Base-by-base conservation (phyloP, 37 sponge, comb jelly and placozoan species). In the Bolinopsis microptera region DNA sequence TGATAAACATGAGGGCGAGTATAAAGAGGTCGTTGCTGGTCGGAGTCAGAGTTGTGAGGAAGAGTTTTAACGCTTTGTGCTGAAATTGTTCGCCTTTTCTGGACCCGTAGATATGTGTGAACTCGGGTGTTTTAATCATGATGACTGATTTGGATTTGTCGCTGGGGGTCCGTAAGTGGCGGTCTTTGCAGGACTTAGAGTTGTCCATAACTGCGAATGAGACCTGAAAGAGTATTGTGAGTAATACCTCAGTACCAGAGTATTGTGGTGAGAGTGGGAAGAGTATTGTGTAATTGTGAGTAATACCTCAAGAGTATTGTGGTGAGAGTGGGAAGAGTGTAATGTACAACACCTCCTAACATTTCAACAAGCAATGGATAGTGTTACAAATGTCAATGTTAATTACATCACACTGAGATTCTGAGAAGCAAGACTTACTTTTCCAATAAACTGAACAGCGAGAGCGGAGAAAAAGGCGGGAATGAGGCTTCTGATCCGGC, bases 1-100 rank as follows among this genome's bases (percentile, higher is more conserved):
- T 86, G 90, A 86, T 86, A 61, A 86, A 41, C 90, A 86, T 86
- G 67, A 86, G 90, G 28, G 90, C 90, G 8, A 86, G 90, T 25
- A 86, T 41, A 24, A 86, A 86, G 67, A 86, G 90, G 61, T 86
- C 90, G 67, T 86, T 86, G 26, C 36, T 86, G 41, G 90, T 86
- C 27, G 90, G 90, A 3, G 90, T 86, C 21, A 86, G 90, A 26
- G 90, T 86, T 13, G 90, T 86, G 8, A 86, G 48, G 90, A 86
- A 86, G 67, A 86, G 90, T 86, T 39, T 86, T 33, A 86, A 38
- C 0, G 90, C 90, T 41, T 41, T 40, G 67, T 86, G 90, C 36
- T 86, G 90, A 18, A 86, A 86, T 38, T 86, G 90, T 33, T 86
- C 90, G 23, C 90, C 90, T 38, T 86, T 86, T 23, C 90, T 40